Conservation (phyloP, 2,888 invertebrate genomes). For the Heterodera filipjevi region DNA sequence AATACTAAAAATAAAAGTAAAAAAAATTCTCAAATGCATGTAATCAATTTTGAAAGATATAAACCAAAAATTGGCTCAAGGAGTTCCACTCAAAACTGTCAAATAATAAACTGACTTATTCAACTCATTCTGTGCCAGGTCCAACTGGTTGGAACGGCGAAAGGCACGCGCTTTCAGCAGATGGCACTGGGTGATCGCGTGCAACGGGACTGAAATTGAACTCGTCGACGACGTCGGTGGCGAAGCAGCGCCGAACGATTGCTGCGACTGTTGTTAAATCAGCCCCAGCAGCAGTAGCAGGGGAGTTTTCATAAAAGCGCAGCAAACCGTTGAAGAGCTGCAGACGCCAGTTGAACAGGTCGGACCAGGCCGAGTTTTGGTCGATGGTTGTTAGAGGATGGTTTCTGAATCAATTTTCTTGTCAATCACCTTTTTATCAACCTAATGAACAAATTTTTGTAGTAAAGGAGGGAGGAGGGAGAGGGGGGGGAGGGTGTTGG, state of each 20-base stretch:
- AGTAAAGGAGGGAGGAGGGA: too few species aligned
- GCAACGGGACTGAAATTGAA: slow-evolving; percentile 36
- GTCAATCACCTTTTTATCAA: background rate
- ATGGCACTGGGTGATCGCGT: slow-evolving; percentile 43
- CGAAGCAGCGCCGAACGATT: background rate
- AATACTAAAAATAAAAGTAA: background rate
- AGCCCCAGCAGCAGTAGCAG: background rate
- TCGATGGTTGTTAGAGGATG: slow-evolving; percentile 43
- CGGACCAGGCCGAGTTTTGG: slow-evolving; percentile 37
- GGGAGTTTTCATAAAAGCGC: slow-evolving; percentile 31
- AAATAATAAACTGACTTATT: slow-evolving; percentile 42
- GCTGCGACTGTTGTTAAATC: background rate
- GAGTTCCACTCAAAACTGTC: background rate
- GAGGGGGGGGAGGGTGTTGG: too few species aligned
- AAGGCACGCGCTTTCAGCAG: slow-evolving; percentile 36
- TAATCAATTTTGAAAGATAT: background rate
- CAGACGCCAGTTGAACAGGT: slow-evolving; percentile 43
- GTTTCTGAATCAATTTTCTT: slow-evolving; percentile 16
- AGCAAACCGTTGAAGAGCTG: slow-evolving; percentile 39
- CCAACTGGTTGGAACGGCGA: slow-evolving; percentile 40
- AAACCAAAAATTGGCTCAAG: background rate
- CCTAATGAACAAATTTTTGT: too few species aligned
- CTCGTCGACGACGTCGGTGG: background rate
- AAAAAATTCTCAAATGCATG: background rate
- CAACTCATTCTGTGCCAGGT: slow-evolving; percentile 51